These are phyloP conservation scores for Drosophila nigromelanica DNA, from an alignment of 1,140 invertebrate species.

Conservation along the genomic window DNA sequence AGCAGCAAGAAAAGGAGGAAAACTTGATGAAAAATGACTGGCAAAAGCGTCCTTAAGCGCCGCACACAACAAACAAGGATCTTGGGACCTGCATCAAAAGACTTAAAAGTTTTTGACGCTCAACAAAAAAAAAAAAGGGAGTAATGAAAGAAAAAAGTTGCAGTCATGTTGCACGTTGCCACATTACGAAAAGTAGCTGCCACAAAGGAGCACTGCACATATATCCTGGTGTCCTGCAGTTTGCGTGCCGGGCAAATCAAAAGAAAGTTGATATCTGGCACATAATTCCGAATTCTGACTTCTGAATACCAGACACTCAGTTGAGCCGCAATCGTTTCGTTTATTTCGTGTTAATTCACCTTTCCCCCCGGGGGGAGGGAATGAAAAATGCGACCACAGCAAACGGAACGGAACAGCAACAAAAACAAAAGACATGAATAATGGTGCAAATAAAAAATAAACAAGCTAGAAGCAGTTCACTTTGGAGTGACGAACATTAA, in stretches of 20 bases:
- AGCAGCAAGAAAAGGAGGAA: slow-evolving; percentile 2
- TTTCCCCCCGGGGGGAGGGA: slow-evolving; percentile 17
- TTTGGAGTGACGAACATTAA: background rate
- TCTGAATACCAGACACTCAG: slow-evolving; percentile 16
- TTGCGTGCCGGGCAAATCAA: slow-evolving; percentile 71
- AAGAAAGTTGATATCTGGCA: slow-evolving; percentile 61
- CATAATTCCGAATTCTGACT: slow-evolving; percentile 67
- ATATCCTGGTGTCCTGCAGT: slow-evolving; percentile 21
- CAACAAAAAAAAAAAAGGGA: slow-evolving; percentile 7
- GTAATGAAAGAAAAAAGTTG: slow-evolving; percentile 11
- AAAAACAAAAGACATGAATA: background rate
- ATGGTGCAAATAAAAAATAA: background rate
- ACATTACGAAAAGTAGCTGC: slow-evolving; percentile 21
- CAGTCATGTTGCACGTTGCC: slow-evolving; percentile 28
- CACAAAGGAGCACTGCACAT: slow-evolving; percentile 39
- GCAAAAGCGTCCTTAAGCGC: slow-evolving; percentile 55
- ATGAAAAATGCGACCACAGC: slow-evolving; percentile 33
- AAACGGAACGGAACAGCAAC: slow-evolving; percentile 6
- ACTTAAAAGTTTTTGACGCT: slow-evolving; percentile 25
- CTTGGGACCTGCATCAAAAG: slow-evolving; percentile 59
- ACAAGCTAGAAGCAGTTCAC: background rate
- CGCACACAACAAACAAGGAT: slow-evolving; percentile 28
- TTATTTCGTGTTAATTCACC: slow-evolving; percentile 52
- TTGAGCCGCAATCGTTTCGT: slow-evolving; percentile 33
- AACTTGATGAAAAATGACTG: slow-evolving; percentile 63